These are phyloP conservation scores for Cepphus grylle DNA, from an alignment of 2,113 vertebrate species.

Conservation along the genomic window DNA sequence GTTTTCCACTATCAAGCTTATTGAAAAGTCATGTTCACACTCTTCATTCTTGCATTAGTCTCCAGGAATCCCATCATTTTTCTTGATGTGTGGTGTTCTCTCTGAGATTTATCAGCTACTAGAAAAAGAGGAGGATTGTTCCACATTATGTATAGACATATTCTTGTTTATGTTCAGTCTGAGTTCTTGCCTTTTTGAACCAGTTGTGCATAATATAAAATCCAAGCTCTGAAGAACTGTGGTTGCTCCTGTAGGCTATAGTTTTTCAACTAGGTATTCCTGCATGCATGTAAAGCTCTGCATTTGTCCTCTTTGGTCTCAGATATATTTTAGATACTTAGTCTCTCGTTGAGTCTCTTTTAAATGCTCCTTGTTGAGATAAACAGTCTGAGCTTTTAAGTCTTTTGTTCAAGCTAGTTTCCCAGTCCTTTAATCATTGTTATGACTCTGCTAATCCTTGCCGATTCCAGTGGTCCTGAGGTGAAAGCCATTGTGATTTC, in stretches of 20 bases:
- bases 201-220: neutral
- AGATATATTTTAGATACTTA: neutral
- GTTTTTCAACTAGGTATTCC: neutral
- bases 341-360: neutral
- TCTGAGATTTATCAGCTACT: neutral
- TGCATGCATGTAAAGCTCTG: neutral
- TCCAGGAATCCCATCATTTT: neutral
- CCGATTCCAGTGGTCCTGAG: neutral
- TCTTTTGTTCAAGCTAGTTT: neutral
- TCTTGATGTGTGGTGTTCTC: neutral
- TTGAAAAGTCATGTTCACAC: fast-evolving
- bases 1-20: neutral
- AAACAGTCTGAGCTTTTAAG: neutral
- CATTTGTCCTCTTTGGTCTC: neutral
- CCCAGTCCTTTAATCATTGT: neutral
- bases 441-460: neutral
- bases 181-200: neutral
- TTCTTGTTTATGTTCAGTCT: neutral
- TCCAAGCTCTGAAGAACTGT: neutral
- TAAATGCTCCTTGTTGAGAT: neutral
- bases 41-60: neutral
- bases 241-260: neutral
- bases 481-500: neutral
- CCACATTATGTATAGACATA: neutral
- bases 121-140: neutral